Conservation (phyloP, 2,888 invertebrate genomes). For the Nemotelus pantherinus region DNA sequence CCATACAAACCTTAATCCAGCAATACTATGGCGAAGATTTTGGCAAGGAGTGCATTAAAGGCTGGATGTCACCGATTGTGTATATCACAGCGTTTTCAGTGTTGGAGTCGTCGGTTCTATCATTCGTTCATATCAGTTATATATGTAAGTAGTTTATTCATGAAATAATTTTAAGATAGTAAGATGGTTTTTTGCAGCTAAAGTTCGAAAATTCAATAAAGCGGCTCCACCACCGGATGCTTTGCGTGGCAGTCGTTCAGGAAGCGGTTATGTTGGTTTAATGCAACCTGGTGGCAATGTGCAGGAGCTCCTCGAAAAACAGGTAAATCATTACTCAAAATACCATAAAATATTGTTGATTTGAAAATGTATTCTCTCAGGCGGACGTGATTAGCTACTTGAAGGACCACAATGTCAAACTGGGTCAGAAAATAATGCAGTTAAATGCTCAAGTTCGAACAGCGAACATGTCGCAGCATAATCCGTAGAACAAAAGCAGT, state of each 20-base stretch:
- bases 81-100: slow-evolving; percentile 69
- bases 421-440: slow-evolving; percentile 73
- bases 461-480: slow-evolving; percentile 46
- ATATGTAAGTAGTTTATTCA: slow-evolving; percentile 64
- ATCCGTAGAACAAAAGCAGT: not conserved
- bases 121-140: slow-evolving; percentile 67
- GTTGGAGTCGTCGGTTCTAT: slow-evolving; percentile 67
- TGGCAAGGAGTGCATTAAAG: slow-evolving; percentile 66
- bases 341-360: too few species aligned
- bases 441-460: slow-evolving; percentile 67
- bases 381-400: slow-evolving; percentile 76
- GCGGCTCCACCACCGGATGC: slow-evolving; percentile 72
- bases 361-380: slow-evolving; percentile 54
- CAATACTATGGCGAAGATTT: slow-evolving; percentile 69
- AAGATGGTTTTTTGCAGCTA: slow-evolving; percentile 62
- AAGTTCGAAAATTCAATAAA: slow-evolving; percentile 71
- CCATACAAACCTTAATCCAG: slow-evolving; percentile 69
- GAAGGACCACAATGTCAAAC: slow-evolving; percentile 73
- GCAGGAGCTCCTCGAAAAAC: slow-evolving; percentile 73
- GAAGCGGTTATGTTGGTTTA: slow-evolving; percentile 61
- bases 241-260: slow-evolving; percentile 65
- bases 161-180: not conserved
- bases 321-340: slow-evolving; percentile 59
- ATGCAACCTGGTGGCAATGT: slow-evolving; percentile 67
- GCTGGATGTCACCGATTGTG: slow-evolving; percentile 67